Evolutionary conservation across 2,888 invertebrate species (phyloP).

Genomic region (Acrobasis repandana): DNA sequence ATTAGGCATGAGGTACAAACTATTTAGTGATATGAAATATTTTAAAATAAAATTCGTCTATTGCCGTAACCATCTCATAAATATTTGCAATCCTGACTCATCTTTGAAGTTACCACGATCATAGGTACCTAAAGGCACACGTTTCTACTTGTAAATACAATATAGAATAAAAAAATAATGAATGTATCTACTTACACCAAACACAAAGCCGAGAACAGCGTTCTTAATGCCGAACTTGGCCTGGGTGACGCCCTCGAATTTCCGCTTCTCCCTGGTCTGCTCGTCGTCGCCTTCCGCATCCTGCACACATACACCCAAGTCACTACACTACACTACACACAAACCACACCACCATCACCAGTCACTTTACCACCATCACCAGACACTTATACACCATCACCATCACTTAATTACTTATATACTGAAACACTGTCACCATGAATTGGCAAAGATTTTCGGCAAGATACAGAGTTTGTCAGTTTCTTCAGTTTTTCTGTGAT

Average conservation of each 20-base stretch:
- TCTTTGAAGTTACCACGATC: too few relatives aligned
- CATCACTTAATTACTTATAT: background rate
- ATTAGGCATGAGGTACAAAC: too few relatives aligned
- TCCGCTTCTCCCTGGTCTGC: constrained; percentile 87
- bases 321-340: constrained; percentile 37
- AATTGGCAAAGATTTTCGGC: background rate
- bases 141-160: too few relatives aligned
- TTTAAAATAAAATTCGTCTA: too few relatives aligned
- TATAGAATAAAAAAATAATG: too few relatives aligned
- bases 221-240: constrained; percentile 89
- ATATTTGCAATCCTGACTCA: too few relatives aligned
- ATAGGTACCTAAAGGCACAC: too few relatives aligned
- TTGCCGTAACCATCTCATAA: too few relatives aligned
- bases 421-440: too few relatives aligned
- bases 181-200: constrained; percentile 85
- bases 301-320: constrained; percentile 69
- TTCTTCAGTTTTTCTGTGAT: background rate
- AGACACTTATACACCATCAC: constrained; percentile 24
- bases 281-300: constrained; percentile 72
- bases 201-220: constrained; percentile 91
- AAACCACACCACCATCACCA: constrained; percentile 35
- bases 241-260: constrained; percentile 85
- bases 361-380: constrained; percentile 7
- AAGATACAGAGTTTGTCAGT: background rate
- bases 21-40: too few relatives aligned